phyloP scores from a whole-genome alignment of 2,888 invertebrate species.

The Drosophila mayaguana region DNA sequence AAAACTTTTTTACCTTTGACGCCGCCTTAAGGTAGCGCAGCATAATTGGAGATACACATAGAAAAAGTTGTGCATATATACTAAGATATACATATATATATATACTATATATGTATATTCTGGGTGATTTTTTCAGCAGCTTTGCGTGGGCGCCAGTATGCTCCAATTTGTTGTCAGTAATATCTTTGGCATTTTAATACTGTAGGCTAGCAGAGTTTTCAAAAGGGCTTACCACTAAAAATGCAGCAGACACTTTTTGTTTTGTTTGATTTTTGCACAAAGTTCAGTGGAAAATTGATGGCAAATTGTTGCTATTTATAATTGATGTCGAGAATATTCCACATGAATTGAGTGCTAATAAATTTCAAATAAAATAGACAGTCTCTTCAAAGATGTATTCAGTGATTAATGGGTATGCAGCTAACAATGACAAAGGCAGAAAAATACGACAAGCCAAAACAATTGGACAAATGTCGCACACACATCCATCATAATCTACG shows the following conservation, averaged over 20 bases:
- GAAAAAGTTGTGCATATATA: slow-evolving; percentile 17
- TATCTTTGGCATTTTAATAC: slow-evolving; percentile 41
- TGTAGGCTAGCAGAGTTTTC: slow-evolving; percentile 28
- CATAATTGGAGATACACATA: slow-evolving; percentile 59
- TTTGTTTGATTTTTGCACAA: neutral
- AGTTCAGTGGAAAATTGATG: slow-evolving; percentile 4
- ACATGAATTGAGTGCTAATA: slow-evolving; percentile 68
- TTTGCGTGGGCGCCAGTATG: slow-evolving; percentile 45
- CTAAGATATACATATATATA: slow-evolving; percentile 20
- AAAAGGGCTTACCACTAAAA: slow-evolving; percentile 10
- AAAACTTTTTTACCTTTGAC: slow-evolving; percentile 73
- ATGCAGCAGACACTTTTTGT: slow-evolving; percentile 3
- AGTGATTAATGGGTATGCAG: slow-evolving; percentile 64
- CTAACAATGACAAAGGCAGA: slow-evolving; percentile 45
- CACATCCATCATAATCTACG: slow-evolving; percentile 70
- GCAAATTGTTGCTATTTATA: slow-evolving; percentile 35
- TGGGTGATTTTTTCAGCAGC: slow-evolving; percentile 35
- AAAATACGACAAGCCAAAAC: slow-evolving; percentile 31
- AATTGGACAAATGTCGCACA: slow-evolving; percentile 65
- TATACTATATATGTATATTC: slow-evolving; percentile 2
- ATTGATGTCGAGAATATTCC: slow-evolving; percentile 39
- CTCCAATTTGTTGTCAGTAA: slow-evolving; percentile 33
- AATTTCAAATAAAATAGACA: slow-evolving; percentile 59
- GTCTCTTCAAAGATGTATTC: slow-evolving; percentile 16
- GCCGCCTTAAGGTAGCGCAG: slow-evolving; percentile 68